These are phyloP conservation scores for Hoplodrina blanda DNA, from an alignment of 2,888 invertebrate species.

Conservation along the genomic window DNA sequence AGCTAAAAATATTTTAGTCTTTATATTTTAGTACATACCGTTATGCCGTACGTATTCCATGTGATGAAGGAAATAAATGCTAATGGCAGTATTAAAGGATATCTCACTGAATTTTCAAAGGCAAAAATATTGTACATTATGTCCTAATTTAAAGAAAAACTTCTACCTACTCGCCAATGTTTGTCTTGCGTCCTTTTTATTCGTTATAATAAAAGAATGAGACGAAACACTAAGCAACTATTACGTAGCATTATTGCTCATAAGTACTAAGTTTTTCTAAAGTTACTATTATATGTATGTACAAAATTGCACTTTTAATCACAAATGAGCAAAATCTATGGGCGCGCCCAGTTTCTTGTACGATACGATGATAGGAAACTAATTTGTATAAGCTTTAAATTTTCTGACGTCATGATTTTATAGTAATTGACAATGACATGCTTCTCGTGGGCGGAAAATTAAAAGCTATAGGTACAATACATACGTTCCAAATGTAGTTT, in stretches of 20 bases:
- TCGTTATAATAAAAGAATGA: constrained; percentile 66
- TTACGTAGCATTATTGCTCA: constrained; percentile 58
- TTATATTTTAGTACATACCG: constrained; percentile 53
- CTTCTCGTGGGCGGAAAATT: constrained; percentile 29
- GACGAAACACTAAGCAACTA: constrained; percentile 65
- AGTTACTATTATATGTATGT: constrained; percentile 51
- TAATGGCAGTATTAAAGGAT: constrained; percentile 60
- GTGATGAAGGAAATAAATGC: constrained; percentile 55
- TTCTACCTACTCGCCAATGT: constrained; percentile 51
- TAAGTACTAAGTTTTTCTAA: constrained; percentile 60
- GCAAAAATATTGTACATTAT: constrained; percentile 40
- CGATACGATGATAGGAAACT: constrained; percentile 13
- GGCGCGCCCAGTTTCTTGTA: constrained; percentile 19
- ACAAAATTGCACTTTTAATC: constrained; percentile 64
- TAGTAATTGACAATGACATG: constrained; percentile 49
- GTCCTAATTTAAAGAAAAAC: constrained; percentile 55
- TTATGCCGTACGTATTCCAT: constrained; percentile 43
- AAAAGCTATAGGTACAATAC: constrained; percentile 23
- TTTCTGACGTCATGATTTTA: constrained; percentile 28
- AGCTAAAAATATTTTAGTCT: constrained; percentile 63
- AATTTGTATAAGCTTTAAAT: constrained; percentile 13
- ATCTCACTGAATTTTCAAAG: constrained; percentile 37
- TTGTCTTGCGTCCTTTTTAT: constrained; percentile 62
- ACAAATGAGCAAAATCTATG: constrained; percentile 59
- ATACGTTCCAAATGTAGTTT: background rate